These are phyloP conservation scores for Callocephalon fimbriatum DNA, from an alignment of 2,113 vertebrate species.

Conservation along the genomic window DNA sequence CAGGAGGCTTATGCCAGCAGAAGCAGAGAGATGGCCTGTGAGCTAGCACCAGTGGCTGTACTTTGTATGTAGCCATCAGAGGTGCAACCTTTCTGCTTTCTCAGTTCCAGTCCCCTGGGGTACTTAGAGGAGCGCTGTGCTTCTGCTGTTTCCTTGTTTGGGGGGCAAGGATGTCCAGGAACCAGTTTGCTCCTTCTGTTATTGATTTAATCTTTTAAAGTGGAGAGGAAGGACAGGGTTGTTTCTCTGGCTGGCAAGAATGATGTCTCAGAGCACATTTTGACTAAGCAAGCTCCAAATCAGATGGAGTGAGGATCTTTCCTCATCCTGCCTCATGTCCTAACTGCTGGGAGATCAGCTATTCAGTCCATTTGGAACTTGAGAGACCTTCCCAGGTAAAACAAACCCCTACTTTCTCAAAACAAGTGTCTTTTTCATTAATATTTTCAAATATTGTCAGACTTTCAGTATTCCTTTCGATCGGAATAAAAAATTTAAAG, in stretches of 20 bases:
- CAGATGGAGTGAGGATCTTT: background rate
- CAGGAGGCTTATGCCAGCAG: background rate
- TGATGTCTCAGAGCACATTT: background rate
- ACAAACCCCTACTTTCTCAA: background rate
- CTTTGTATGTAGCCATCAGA: background rate
- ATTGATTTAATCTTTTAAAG: fast-evolving
- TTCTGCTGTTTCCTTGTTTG: background rate
- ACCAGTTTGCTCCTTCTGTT: background rate
- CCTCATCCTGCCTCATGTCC: background rate
- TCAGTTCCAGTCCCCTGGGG: background rate
- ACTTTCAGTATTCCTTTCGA: background rate
- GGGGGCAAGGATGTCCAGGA: fast-evolving
- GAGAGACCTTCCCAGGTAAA: background rate
- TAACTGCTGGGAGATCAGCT: background rate
- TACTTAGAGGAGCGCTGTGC: background rate
- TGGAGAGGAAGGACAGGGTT: background rate
- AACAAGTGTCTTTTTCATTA: background rate
- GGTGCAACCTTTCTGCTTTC: background rate
- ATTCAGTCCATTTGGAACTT: background rate
- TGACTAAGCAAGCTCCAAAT: background rate
- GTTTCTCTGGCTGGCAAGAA: background rate
- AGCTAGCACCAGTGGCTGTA: background rate
- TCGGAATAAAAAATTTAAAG: background rate
- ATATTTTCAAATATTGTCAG: background rate
- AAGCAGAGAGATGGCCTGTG: background rate